phyloP scores from a whole-genome alignment of 1,140 invertebrate genomes.

The Nasonia giraulti region DNA sequence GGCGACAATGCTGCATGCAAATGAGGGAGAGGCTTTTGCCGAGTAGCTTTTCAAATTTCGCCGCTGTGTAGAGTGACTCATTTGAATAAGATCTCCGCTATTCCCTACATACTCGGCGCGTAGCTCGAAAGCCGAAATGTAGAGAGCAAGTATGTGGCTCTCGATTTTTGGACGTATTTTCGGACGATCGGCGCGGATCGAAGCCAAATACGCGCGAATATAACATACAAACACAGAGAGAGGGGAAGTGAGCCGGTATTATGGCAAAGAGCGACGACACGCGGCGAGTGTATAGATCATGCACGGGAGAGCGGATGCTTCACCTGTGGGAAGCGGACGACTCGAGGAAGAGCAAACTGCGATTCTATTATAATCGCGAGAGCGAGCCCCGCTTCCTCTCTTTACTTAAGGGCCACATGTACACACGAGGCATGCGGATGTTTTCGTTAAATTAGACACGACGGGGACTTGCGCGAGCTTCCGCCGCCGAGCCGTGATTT shows the following conservation, averaged over 20 bases:
- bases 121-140: too few species aligned
- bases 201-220: too few species aligned
- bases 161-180: background rate
- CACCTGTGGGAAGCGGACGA: constrained; percentile 52
- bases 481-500: background rate
- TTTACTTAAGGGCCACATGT: constrained; percentile 5
- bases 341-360: constrained; percentile 55
- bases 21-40: background rate
- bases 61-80: background rate
- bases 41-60: background rate
- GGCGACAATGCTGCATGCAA: background rate
- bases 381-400: constrained; percentile 12
- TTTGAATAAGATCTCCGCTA: background rate
- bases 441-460: constrained; percentile 27
- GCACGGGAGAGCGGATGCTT: constrained; percentile 35
- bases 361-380: constrained; percentile 60
- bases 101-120: background rate
- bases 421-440: background rate
- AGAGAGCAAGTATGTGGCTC: too few species aligned
- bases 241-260: too few species aligned
- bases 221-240: too few species aligned
- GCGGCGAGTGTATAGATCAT: background rate
- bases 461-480: background rate
- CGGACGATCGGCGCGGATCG: too few species aligned
- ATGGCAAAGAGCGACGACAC: background rate